phyloP scores from a whole-genome alignment of 2,888 invertebrate species.

The Eupithecia exiguata region DNA sequence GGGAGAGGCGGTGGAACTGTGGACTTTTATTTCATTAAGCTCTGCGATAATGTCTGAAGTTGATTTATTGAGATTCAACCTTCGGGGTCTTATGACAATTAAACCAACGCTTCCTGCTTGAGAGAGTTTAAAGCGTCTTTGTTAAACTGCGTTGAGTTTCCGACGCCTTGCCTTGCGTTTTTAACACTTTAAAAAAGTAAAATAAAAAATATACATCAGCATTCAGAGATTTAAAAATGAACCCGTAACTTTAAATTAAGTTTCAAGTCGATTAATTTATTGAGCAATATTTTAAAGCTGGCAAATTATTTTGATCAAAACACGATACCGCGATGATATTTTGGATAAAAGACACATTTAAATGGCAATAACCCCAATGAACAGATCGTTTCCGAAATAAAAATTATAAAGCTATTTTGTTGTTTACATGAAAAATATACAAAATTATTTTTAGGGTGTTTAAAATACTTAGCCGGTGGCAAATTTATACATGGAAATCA shows the following conservation, averaged over 20 bases:
- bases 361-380: conserved; percentile 28
- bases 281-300: conserved; percentile 10
- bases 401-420: conserved; percentile 6
- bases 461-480: not conserved
- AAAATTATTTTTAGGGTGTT: not conserved
- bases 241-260: not conserved
- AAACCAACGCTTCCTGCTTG: conserved; percentile 54
- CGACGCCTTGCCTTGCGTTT: not conserved
- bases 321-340: conserved; percentile 19
- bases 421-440: not conserved
- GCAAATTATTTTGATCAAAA: conserved; percentile 16
- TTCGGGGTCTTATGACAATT: conserved; percentile 53
- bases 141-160: conserved; percentile 20
- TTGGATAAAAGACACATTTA: conserved; percentile 21
- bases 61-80: conserved; percentile 69
- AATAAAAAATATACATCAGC: not conserved
- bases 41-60: conserved; percentile 62
- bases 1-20: conserved; percentile 53
- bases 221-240: not conserved
- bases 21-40: conserved; percentile 76
- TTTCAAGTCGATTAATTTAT: conserved; percentile 16
- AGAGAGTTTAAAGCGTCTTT: conserved; percentile 27
- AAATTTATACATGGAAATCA: not conserved
- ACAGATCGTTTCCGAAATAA: conserved; percentile 16
- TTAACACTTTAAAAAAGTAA: too few species aligned